Percentiles rank a stretch among this genome's conserved stretches.
Conservation (phyloP, 1,140 invertebrate species). For the honey bee (Apis mellifera) region DNA sequence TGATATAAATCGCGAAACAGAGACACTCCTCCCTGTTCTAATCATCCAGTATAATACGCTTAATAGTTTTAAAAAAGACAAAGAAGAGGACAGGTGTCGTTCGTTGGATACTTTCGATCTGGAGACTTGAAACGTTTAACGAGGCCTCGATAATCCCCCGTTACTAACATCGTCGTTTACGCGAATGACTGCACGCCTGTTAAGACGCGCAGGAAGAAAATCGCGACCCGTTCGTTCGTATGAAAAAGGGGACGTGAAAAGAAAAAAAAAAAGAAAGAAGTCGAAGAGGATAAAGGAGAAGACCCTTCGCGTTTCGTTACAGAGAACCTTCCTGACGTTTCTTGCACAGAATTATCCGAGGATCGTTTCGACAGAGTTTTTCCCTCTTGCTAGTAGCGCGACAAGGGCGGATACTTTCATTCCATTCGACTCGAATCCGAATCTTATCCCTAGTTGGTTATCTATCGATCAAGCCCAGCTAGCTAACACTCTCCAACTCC, state of each 20-base stretch:
- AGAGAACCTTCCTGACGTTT: slow-evolving; percentile 51
- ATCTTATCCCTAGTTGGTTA: too few species aligned
- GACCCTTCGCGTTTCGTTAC: slow-evolving; percentile 58
- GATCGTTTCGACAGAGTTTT: slow-evolving; percentile 46
- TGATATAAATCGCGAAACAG: too few species aligned
- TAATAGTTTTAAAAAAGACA: too few species aligned
- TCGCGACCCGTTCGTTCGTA: slow-evolving; percentile 59
- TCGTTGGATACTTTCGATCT: too few species aligned
- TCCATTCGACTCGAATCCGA: too few species aligned
- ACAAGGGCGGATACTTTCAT: too few species aligned
- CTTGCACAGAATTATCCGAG: slow-evolving; percentile 56
- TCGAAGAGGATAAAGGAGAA: slow-evolving; percentile 17
- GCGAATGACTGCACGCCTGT: slow-evolving; percentile 62
- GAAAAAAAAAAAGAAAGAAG: too few species aligned
- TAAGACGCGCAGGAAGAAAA: slow-evolving; percentile 56
- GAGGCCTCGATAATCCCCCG: slow-evolving; percentile 39
- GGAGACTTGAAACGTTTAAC: slow-evolving; percentile 39
- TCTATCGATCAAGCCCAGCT: too few species aligned
- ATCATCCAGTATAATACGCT: too few species aligned
- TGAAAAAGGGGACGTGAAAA: background rate
- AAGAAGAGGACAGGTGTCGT: too few species aligned
- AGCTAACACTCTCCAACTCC: too few species aligned
- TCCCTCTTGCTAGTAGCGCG: background rate
- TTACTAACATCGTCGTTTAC: slow-evolving; percentile 52
- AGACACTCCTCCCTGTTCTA: too few species aligned